phyloP scores from a whole-genome alignment of 2,888 invertebrate species.

The Aspidiotus rigidus region DNA sequence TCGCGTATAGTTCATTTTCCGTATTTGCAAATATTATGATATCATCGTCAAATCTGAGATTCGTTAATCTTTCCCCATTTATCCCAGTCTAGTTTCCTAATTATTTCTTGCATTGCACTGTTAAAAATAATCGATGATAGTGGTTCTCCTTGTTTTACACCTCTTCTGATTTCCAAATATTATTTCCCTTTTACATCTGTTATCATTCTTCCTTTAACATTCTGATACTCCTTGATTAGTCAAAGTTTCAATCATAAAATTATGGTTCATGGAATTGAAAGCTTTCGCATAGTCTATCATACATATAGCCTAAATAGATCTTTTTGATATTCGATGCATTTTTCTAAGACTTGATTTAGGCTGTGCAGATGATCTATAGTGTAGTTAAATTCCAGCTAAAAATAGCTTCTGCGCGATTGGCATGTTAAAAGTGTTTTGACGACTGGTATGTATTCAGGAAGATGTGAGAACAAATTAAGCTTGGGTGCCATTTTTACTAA shows the following conservation, averaged over 20 bases:
- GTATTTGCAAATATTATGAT: neutral
- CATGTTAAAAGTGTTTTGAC: too few relatives aligned
- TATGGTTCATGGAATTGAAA: neutral
- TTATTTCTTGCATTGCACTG: slow-evolving; percentile 11
- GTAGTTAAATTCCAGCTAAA: too few relatives aligned
- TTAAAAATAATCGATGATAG: slow-evolving; percentile 14
- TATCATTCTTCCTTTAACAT: neutral
- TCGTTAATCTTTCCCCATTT: slow-evolving; percentile 11
- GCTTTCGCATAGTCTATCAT: neutral
- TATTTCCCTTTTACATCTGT: neutral
- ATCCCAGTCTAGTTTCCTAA: slow-evolving; percentile 15
- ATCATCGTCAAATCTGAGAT: slow-evolving; percentile 26
- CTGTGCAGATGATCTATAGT: too few relatives aligned
- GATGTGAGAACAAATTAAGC: too few relatives aligned
- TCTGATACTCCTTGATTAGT: neutral
- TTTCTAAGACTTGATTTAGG: neutral
- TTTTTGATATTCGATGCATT: neutral
- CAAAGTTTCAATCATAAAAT: neutral
- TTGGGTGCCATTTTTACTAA: too few relatives aligned
- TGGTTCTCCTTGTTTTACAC: slow-evolving; percentile 12
- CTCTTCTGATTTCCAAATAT: neutral
- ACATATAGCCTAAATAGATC: neutral
- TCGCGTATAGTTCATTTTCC: slow-evolving; percentile 7
- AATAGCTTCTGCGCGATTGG: too few relatives aligned
- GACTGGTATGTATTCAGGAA: too few relatives aligned